phyloP scores from a whole-genome alignment of 2,113 vertebrate species.

The Mandrillus leucophaeus region DNA sequence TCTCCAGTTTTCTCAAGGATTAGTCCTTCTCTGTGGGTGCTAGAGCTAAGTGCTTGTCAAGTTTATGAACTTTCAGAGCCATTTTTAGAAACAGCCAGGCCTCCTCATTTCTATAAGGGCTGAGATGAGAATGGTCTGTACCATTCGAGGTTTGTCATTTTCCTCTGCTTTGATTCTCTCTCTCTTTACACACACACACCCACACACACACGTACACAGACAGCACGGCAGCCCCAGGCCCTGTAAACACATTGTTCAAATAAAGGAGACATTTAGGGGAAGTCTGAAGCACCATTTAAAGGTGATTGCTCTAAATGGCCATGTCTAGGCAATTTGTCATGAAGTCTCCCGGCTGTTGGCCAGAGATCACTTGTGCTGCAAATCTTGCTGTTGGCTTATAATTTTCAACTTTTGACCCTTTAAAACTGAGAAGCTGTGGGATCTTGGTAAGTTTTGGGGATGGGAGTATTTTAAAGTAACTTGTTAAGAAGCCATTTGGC shows the following conservation, averaged over 20 bases:
- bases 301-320: neutral
- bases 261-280: conserved; percentile 64
- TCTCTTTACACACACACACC: neutral
- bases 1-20: conserved; percentile 41
- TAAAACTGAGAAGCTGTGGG: conserved; percentile 36
- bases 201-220: no score
- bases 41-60: conserved; percentile 60
- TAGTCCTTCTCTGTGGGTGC: conserved; percentile 59
- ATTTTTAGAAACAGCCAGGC: conserved; percentile 38
- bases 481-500: neutral
- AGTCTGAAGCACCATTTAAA: conserved; percentile 21
- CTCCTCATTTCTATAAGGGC: conserved; percentile 60
- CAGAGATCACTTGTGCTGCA: conserved; percentile 34
- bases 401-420: conserved; percentile 67
- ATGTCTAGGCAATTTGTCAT: conserved; percentile 11
- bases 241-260: conserved; percentile 69
- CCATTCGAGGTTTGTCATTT: conserved; percentile 68
- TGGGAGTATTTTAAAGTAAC: neutral
- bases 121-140: conserved; percentile 70
- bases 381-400: conserved; percentile 10
- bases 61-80: conserved; percentile 72
- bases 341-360: conserved; percentile 21
- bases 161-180: neutral
- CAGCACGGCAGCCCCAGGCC: neutral
- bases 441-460: neutral